Evolutionary conservation across 2,113 vertebrate genomes (phyloP), one percentile per base, ranked within the genome.

Genomic region (Galbula dea): DNA sequence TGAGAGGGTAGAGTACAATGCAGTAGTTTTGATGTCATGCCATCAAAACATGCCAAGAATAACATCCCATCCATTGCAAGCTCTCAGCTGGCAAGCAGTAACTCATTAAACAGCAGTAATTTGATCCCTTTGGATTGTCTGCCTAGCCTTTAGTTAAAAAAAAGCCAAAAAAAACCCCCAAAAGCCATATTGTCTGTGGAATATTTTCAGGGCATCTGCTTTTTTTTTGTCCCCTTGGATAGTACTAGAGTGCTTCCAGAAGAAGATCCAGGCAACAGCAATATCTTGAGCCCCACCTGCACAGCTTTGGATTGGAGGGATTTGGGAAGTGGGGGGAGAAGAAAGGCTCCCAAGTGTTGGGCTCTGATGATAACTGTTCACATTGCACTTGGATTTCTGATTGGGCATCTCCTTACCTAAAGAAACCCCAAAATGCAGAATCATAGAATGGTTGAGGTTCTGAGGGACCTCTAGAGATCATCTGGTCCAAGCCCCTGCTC

Each of bases 41-140:
- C 87, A 72, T 57, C 89, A 59, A 78, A 95, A 88, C 49, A 30
- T 5, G 39, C 52, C 45, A 48, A 65, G 71, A 85, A 61, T 68
- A 82, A 67, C 66, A 52, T 29, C 66, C n/a, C 78, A 41, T 68
- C 39, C 62, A 2, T 21, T 11, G 52, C 45, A 82, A 52, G 39
- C 73, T 83, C 45, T 88, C 58, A n/a, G 58, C 57, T 94, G 61
- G 72, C 32, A 34, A 54, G 69, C 81, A 82, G 27, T 7, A 85
- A 65, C 74, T 94, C 91, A 69, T 83, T 85, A 82, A 87, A 57
- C 22, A 84, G 32, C 36, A 65, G 39, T 18, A 58, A 61, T 73
- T 61, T 79, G 61, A 87, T 94, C 30, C 19, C 10, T 75, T 92
- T 79, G 45, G 74, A 61, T 66, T 72, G 66, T 82, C 71, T 87